Evolutionary conservation across 2,797 vertebrate species (phyloP).

Genomic region (Brachyalestes nurse): DNA sequence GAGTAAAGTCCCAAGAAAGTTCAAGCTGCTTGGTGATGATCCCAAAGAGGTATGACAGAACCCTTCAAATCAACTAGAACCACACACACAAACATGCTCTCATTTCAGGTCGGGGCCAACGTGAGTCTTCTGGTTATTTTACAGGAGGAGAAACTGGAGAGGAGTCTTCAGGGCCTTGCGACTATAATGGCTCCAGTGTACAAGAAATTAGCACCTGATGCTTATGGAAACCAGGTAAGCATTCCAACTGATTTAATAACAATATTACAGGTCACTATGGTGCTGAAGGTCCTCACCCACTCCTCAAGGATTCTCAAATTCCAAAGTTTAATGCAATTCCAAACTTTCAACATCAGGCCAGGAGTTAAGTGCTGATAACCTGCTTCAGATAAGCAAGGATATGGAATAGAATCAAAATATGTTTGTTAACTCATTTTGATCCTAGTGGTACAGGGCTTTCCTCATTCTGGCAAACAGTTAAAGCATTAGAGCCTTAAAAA

Average conservation of each 20-base stretch:
- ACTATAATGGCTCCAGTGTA: conserved; percentile 91
- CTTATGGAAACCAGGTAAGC: conserved; percentile 93
- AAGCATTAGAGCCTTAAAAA: neutral
- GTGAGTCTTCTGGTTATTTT: conserved; percentile 36
- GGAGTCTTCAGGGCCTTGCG: conserved; percentile 90
- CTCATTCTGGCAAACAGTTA: neutral
- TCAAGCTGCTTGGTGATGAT: conserved; percentile 94
- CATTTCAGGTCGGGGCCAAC: neutral
- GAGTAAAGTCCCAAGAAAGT: conserved; percentile 98
- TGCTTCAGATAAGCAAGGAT: neutral
- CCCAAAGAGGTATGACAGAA: conserved; percentile 87
- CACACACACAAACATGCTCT: neutral
- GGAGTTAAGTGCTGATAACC: neutral
- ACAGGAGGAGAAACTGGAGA: conserved; percentile 94
- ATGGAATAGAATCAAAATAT: neutral
- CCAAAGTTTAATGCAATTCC: neutral
- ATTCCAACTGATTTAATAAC: conserved; percentile 30
- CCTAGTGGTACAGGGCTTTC: neutral
- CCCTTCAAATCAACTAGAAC: neutral
- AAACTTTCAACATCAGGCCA: neutral
- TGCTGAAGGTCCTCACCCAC: neutral
- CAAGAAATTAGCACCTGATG: conserved; percentile 94
- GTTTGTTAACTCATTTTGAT: too few relatives aligned
- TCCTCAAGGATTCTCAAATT: neutral
- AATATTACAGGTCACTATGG: neutral